Conservation (phyloP, 2,888 invertebrate genomes). For the Heteromurus nitidus region DNA sequence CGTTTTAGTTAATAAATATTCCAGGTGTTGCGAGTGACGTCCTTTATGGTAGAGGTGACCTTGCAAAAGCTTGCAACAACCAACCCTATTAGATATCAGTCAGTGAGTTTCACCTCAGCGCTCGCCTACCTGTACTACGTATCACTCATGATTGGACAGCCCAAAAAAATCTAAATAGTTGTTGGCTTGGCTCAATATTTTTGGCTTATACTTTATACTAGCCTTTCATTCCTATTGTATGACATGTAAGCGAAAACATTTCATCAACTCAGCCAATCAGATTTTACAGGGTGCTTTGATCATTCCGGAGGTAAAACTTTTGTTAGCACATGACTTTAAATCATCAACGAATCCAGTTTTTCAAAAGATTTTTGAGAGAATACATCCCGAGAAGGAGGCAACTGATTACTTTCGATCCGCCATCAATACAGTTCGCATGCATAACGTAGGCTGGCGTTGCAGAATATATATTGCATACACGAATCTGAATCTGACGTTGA, state of each 20-base stretch:
- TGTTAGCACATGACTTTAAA: conserved; percentile 43
- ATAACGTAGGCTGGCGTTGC: conserved; percentile 54
- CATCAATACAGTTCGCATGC: conserved; percentile 48
- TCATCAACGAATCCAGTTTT: conserved; percentile 43
- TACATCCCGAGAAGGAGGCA: conserved; percentile 33
- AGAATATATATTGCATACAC: conserved; percentile 50
- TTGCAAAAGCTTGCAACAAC: not conserved
- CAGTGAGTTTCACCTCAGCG: conserved; percentile 18
- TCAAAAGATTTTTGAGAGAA: conserved; percentile 18
- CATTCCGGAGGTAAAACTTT: conserved; percentile 49
- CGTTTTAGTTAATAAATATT: not conserved
- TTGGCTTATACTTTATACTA: too few species aligned
- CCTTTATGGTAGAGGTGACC: conserved; percentile 1
- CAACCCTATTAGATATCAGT: not conserved
- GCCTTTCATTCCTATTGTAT: conserved; percentile 47
- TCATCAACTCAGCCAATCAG: conserved; percentile 30
- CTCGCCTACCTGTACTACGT: conserved; percentile 31
- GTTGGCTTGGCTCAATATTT: too few species aligned
- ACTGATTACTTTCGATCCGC: conserved; percentile 45
- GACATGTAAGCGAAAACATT: conserved; percentile 50
- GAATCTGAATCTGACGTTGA: conserved; percentile 37
- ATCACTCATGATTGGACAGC: conserved; percentile 40
- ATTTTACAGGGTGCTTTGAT: conserved; percentile 55
- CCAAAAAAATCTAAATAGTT: conserved; percentile 26
- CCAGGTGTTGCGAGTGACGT: conserved; percentile 24